Base-by-base conservation (phyloP, 2,888 invertebrate genomes). In the Abrostola triplasia region DNA sequence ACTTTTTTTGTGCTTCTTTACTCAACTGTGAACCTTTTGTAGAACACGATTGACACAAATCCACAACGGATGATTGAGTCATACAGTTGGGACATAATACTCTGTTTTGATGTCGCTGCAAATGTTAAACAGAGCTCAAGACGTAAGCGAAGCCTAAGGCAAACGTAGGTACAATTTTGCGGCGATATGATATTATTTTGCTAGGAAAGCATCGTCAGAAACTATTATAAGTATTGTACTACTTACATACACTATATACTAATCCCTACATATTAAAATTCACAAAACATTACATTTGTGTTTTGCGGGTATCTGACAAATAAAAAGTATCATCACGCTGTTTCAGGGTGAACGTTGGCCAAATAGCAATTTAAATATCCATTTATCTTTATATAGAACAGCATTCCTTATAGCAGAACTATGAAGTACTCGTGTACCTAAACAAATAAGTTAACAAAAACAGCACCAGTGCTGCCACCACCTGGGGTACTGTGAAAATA, bases 21-120 rank as follows among this genome's bases (percentile, higher is more conserved):
- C 48, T 73, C 70, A 51, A 60, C 73, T 73, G 80, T 69, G 51
- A 69, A 70, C 12, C 49, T 54, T 62, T 73, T 70, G 67, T 73
- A 61, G 56, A 52, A 13, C 59, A 60, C 53, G 24, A 50, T 54
- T 60, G 67, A 61, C 63, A 61, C 59, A n/a, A 64, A 70, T 61
- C 38, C 44, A 42, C 6, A 60, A 51, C 55, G 44, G 7, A 9
- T 44, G 44, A 57, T 71, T 71, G 37, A 42, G 44, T 67, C 44
- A 66, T 47, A 42, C 52, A 10, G 11, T 53, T 37, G 41, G 0
- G n/a, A 41, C 44, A 24, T 47, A 47, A 47, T 24, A 47, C 24
- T 47, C 24, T 24, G 5, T 47, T 13, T 24, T 4, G 6, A 42
- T 24, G 24, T 24, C 4, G 24, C 24, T 24, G 24, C 24, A 24